These are phyloP conservation scores for Epinotia demarniana DNA, from an alignment of 2,888 invertebrate genomes.

Conservation along the genomic window DNA sequence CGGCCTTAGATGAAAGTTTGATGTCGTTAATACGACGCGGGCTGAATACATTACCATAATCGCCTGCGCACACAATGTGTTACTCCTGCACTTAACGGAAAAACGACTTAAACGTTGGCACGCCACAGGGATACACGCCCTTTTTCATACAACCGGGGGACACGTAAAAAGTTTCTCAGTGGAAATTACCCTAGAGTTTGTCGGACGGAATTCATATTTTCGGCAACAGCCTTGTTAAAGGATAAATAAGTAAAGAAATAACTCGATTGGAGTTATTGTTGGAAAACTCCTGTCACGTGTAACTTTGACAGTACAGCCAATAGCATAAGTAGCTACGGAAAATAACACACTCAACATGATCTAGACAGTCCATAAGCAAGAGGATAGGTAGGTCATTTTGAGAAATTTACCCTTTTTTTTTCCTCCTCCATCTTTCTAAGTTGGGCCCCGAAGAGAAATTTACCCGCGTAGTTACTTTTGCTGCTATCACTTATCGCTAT, in stretches of 20 bases:
- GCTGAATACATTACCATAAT: conserved; percentile 38
- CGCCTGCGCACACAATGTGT: conserved; percentile 7
- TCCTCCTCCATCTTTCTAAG: too few species aligned
- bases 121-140: background rate
- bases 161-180: background rate
- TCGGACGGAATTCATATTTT: conserved; percentile 12
- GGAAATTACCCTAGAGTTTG: conserved; percentile 6
- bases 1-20: conserved; percentile 34
- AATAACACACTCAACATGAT: too few species aligned
- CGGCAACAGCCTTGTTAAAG: background rate
- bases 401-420: too few species aligned
- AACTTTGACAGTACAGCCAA: background rate
- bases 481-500: too few species aligned
- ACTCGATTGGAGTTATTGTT: background rate
- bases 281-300: background rate
- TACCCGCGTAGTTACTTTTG: too few species aligned
- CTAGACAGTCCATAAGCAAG: too few species aligned
- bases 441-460: too few species aligned
- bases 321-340: too few species aligned
- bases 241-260: background rate
- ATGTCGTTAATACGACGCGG: conserved; percentile 36
- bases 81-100: background rate
- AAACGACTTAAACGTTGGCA: background rate
- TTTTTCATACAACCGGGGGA: background rate
- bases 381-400: too few species aligned